A percentile compares a stretch with the other conserved stretches of the same genome.
Evolutionary conservation across 2,888 invertebrate genomes (phyloP).

Genomic region (Hirtodrosophila histrioides): DNA sequence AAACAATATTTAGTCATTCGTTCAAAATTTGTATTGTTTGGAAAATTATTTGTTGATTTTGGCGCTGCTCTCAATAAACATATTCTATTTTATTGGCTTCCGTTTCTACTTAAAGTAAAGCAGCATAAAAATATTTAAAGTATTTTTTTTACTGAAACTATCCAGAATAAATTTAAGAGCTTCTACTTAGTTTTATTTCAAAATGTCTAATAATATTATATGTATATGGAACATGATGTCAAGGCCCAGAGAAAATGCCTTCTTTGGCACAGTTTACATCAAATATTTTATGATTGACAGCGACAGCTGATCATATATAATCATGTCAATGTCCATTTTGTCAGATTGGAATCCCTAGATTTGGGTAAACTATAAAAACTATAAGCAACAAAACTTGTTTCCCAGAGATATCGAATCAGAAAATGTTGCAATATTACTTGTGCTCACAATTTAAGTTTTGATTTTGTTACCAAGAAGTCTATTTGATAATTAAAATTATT

Average conservation of each 20-base stretch:
- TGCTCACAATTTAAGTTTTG: not conserved
- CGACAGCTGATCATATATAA: conserved; percentile 54
- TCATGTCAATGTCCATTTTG: conserved; percentile 35
- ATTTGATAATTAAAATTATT: not conserved
- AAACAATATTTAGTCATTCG: conserved; percentile 63
- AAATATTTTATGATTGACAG: conserved; percentile 50
- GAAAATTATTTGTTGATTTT: conserved; percentile 51
- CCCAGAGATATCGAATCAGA: not conserved
- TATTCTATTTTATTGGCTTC: conserved; percentile 69
- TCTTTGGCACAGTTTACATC: conserved; percentile 24
- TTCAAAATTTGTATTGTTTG: conserved; percentile 45
- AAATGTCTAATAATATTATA: conserved; percentile 26
- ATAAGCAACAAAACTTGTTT: not conserved
- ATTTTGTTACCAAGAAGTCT: not conserved
- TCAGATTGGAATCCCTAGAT: conserved; percentile 42
- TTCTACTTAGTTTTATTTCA: conserved; percentile 28
- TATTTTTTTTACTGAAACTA: conserved; percentile 41
- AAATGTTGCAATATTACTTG: conserved; percentile 7
- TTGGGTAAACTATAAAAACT: conserved; percentile 15
- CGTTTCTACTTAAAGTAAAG: conserved; percentile 64
- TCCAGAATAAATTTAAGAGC: conserved; percentile 45
- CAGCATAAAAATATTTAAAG: conserved; percentile 56
- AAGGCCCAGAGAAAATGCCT: conserved; percentile 18
- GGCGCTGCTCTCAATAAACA: conserved; percentile 53
- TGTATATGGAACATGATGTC: conserved; percentile 8